phyloP scores from a whole-genome alignment of 2,797 vertebrate species.

The Siniperca obscura region DNA sequence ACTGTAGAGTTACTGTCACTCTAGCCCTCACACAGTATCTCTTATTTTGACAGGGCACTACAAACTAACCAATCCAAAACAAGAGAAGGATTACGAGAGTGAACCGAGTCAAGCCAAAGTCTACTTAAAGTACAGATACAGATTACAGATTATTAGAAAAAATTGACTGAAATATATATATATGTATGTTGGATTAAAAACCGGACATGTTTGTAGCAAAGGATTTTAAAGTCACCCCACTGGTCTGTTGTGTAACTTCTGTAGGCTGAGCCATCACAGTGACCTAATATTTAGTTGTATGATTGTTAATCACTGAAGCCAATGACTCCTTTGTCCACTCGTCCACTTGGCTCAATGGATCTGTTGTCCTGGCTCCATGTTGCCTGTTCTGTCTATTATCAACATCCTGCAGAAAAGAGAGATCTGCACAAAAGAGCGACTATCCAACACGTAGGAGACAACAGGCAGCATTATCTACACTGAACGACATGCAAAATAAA shows the following conservation, averaged over 20 bases:
- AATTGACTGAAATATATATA: too few relatives aligned
- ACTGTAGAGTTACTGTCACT: not conserved
- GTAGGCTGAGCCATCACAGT: constrained; percentile 43
- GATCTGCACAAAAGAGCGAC: constrained; percentile 49
- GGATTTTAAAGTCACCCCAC: constrained; percentile 24
- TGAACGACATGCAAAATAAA: too few relatives aligned
- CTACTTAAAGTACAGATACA: not conserved
- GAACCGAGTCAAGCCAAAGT: not conserved
- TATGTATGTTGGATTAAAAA: too few relatives aligned
- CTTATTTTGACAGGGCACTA: not conserved
- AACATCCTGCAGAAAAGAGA: constrained; percentile 57
- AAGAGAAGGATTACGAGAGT: not conserved
- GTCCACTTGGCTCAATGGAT: constrained; percentile 54
- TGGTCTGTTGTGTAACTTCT: constrained; percentile 26
- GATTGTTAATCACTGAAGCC: constrained; percentile 51
- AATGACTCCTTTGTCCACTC: constrained; percentile 61
- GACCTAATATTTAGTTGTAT: constrained; percentile 58
- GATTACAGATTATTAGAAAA: too few relatives aligned
- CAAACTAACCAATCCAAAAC: not conserved
- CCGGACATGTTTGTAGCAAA: not conserved
- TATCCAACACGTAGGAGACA: constrained; percentile 42
- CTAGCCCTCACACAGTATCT: not conserved
- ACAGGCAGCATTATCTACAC: constrained; percentile 29
- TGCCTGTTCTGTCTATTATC: constrained; percentile 53
- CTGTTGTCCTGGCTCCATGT: constrained; percentile 51